Evolutionary conservation across 35 echinoderm and acorn worm species (phyloP).

Genomic region (Heliocidaris tuberculata): DNA sequence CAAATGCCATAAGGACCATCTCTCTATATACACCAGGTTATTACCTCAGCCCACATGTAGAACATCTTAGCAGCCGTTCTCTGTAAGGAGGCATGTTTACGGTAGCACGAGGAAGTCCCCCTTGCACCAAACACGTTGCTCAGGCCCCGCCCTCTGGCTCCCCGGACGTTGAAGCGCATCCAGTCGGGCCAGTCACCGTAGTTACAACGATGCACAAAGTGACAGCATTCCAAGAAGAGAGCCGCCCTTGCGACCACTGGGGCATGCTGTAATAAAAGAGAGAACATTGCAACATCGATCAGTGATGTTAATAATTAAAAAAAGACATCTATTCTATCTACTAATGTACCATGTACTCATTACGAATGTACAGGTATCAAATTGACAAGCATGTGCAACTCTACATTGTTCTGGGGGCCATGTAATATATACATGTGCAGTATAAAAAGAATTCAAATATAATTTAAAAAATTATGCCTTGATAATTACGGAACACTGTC

Average conservation of each 20-base stretch:
- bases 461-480: too few species aligned
- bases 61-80: slow-evolving; percentile 89
- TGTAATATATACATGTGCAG: too few species aligned
- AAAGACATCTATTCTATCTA: not conserved
- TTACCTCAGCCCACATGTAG: slow-evolving; percentile 97
- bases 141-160: slow-evolving; percentile 66
- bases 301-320: not conserved
- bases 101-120: slow-evolving; percentile 64
- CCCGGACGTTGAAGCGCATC: slow-evolving; percentile 77
- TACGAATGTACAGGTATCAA: too few species aligned
- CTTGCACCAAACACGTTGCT: slow-evolving; percentile 81
- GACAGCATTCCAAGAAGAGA: slow-evolving; percentile 84
- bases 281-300: not conserved
- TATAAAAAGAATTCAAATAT: too few species aligned
- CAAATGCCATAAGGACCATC: not conserved
- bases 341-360: too few species aligned
- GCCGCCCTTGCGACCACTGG: slow-evolving; percentile 91
- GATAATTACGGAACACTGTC: too few species aligned
- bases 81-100: slow-evolving; percentile 75
- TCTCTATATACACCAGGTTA: not conserved
- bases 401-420: too few species aligned
- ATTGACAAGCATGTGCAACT: too few species aligned
- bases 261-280: slow-evolving; percentile 64
- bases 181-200: slow-evolving; percentile 99
- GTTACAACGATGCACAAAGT: slow-evolving; percentile 98